phyloP scores from a whole-genome alignment of 2,113 vertebrate species.

The Myotis brandtii region DNA sequence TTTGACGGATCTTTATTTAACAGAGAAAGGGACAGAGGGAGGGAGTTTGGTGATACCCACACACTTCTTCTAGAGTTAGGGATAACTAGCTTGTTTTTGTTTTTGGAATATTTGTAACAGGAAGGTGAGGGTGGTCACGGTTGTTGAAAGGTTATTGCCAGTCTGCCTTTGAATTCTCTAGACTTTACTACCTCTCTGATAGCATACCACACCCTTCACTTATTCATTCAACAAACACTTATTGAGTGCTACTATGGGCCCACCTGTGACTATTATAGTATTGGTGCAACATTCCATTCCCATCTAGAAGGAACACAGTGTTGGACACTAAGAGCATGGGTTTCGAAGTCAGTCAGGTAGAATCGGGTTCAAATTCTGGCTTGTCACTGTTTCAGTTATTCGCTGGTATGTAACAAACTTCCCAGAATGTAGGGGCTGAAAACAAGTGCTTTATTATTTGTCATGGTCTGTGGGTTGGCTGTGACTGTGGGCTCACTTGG shows the following conservation, averaged over 20 bases:
- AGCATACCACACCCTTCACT: neutral
- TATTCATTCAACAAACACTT: neutral
- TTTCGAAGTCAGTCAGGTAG: neutral
- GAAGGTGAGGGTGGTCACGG: neutral
- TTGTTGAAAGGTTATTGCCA: constrained; percentile 31
- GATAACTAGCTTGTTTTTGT: neutral
- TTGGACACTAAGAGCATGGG: neutral
- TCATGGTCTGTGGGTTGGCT: neutral
- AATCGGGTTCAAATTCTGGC: neutral
- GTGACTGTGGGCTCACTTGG: neutral
- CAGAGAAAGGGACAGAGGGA: neutral
- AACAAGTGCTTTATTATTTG: neutral
- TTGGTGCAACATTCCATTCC: neutral
- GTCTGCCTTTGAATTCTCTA: constrained; percentile 31
- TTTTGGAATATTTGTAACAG: constrained; percentile 23
- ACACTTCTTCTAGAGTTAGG: constrained; percentile 14
- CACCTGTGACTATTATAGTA: neutral
- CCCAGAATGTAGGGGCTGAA: constrained; percentile 4
- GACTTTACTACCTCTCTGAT: neutral
- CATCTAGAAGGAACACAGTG: neutral
- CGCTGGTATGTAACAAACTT: neutral
- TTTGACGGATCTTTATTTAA: constrained; percentile 55
- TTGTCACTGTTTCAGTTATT: neutral
- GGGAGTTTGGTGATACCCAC: neutral
- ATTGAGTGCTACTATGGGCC: neutral